Evolutionary conservation across 2,797 vertebrate genomes (phyloP).

Genomic region (Rhinella marina): DNA sequence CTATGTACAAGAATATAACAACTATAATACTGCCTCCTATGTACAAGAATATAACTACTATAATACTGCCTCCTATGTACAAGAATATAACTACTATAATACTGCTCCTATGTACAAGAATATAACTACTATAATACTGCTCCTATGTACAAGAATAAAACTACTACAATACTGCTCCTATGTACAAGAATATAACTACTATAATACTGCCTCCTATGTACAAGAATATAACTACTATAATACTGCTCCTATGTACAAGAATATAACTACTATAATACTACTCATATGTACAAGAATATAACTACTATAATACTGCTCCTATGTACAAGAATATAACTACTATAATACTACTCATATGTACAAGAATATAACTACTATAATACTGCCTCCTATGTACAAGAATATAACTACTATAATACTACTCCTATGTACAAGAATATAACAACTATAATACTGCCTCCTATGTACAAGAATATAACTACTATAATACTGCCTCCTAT

Average conservation of each 20-base stretch:
- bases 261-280: constrained; percentile 8
- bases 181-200: too few species aligned
- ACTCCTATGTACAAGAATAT: not conserved
- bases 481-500: not conserved
- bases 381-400: not conserved
- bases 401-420: not conserved
- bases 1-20: too few species aligned
- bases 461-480: not conserved
- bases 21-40: too few species aligned
- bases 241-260: not conserved
- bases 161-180: not conserved
- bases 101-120: not conserved
- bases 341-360: constrained; percentile 6
- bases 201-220: too few species aligned
- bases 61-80: not conserved
- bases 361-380: constrained; percentile 20
- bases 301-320: constrained; percentile 19
- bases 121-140: constrained; percentile 16
- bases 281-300: not conserved
- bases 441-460: not conserved
- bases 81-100: constrained; percentile 15
- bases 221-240: too few species aligned
- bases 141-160: constrained; percentile 3
- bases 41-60: not conserved
- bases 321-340: constrained; percentile 11